phyloP scores from a whole-genome alignment of 35 echinoderm and acorn worm genomes.

The Eucidaris tribuloides region DNA sequence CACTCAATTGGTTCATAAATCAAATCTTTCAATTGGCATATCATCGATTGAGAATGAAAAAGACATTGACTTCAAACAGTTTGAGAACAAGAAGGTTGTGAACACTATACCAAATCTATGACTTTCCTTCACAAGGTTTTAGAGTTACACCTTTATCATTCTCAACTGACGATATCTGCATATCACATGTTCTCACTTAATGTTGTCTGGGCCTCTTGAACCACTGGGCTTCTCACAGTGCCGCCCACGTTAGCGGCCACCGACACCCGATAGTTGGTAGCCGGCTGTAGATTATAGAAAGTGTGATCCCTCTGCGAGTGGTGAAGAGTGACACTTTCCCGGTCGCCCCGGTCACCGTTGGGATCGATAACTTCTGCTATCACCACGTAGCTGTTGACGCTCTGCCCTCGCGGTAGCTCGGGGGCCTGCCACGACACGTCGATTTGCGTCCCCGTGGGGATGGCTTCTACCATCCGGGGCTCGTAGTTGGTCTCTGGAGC shows the following conservation, averaged over 20 bases:
- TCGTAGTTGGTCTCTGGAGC: too few species aligned
- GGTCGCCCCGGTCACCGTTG: background rate
- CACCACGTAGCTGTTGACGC: background rate
- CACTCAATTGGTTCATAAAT: too few species aligned
- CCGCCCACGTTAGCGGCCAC: background rate
- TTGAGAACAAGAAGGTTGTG: too few species aligned
- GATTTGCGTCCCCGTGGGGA: background rate
- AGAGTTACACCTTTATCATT: too few species aligned
- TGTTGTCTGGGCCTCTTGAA: background rate
- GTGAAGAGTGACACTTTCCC: background rate
- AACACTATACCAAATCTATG: too few species aligned
- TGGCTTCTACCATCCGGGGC: background rate
- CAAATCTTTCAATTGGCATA: too few species aligned
- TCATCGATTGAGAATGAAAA: too few species aligned
- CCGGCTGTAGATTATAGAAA: background rate
- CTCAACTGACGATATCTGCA: too few species aligned
- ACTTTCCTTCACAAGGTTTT: too few species aligned
- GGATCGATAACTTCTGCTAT: background rate
- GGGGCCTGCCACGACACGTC: background rate
- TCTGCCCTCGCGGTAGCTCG: background rate
- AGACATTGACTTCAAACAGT: too few species aligned
- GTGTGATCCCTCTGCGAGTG: background rate
- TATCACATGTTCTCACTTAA: too few species aligned
- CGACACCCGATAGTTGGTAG: background rate
- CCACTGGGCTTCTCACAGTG: background rate